phyloP scores from a whole-genome alignment of 2,888 invertebrate genomes.

The Aplocera efformata region DNA sequence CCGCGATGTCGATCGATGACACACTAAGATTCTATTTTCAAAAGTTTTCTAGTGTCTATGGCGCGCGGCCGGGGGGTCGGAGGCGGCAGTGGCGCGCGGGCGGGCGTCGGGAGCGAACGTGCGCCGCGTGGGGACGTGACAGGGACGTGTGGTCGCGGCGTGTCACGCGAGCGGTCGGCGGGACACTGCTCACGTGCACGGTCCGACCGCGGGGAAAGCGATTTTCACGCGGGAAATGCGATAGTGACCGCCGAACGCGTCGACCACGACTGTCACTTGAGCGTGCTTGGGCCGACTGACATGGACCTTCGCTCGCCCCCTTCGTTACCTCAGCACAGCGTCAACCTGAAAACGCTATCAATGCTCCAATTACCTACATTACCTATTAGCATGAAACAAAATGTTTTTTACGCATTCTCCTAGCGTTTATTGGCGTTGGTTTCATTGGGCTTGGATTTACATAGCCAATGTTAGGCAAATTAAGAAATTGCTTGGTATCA shows the following conservation, averaged over 20 bases:
- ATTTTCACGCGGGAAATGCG: constrained; percentile 77
- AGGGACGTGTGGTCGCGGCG: constrained; percentile 53
- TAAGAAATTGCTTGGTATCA: too few relatives aligned
- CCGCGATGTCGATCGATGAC: constrained; percentile 54
- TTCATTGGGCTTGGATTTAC: too few relatives aligned
- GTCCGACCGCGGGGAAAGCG: constrained; percentile 72
- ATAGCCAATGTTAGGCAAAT: too few relatives aligned
- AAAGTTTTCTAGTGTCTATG: constrained; percentile 50
- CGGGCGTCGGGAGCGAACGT: constrained; percentile 60
- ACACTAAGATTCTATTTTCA: constrained; percentile 35
- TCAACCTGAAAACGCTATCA: constrained; percentile 22
- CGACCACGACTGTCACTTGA: constrained; percentile 65
- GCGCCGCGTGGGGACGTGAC: constrained; percentile 49
- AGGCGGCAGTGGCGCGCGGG: constrained; percentile 59
- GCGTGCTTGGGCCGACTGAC: constrained; percentile 8
- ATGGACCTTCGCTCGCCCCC: constrained; percentile 16
- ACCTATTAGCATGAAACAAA: constrained; percentile 2
- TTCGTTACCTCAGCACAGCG: constrained; percentile 28
- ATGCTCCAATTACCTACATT: constrained; percentile 24
- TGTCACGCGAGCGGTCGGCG: constrained; percentile 76
- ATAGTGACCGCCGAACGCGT: constrained; percentile 63
- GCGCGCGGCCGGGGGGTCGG: constrained; percentile 43
- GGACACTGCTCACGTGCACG: constrained; percentile 77
- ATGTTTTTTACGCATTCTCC: neutral
- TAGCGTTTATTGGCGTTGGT: too few relatives aligned